Percentiles rank a stretch among this genome's conserved stretches.
Evolutionary conservation across 2,888 invertebrate species (phyloP).

Genomic region (Orthonevra nobilis): DNA sequence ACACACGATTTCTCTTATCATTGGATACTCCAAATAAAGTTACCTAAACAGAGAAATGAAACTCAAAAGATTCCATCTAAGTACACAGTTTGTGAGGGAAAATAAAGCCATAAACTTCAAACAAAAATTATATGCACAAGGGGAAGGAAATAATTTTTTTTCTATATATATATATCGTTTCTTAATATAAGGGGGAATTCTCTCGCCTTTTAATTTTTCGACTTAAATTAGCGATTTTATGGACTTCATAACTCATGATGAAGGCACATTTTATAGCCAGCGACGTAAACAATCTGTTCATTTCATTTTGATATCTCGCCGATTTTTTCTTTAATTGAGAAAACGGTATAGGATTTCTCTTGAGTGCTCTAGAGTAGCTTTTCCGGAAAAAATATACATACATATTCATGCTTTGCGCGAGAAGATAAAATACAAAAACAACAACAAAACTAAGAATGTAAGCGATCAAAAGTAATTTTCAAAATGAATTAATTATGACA

Average conservation of each 20-base stretch:
- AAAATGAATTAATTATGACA: slow-evolving; percentile 49
- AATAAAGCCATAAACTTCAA: slow-evolving; percentile 45
- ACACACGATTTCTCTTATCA: no score
- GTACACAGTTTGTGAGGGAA: slow-evolving; percentile 27
- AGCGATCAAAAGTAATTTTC: slow-evolving; percentile 39
- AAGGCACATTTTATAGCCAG: slow-evolving; percentile 44
- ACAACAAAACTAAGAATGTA: slow-evolving; percentile 10
- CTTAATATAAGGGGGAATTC: not conserved
- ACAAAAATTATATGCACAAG: slow-evolving; percentile 4
- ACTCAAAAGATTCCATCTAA: not conserved
- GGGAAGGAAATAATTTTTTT: no score
- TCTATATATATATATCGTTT: no score
- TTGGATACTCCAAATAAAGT: no score
- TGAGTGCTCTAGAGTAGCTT: not conserved
- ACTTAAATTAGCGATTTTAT: slow-evolving; percentile 56
- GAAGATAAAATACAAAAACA: no score
- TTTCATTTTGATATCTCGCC: not conserved
- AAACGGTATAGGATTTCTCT: slow-evolving; percentile 1
- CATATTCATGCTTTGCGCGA: no score
- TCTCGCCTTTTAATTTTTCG: slow-evolving; percentile 29
- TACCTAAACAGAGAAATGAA: not conserved
- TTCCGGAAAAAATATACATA: not conserved
- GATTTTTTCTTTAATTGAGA: slow-evolving; percentile 1
- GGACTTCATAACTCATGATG: slow-evolving; percentile 41
- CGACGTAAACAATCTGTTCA: slow-evolving; percentile 52